A percentile compares a stretch with the other conserved stretches of the same genome.
Conservation (phyloP, 2,888 invertebrate genomes). For the Andrena praecox region DNA sequence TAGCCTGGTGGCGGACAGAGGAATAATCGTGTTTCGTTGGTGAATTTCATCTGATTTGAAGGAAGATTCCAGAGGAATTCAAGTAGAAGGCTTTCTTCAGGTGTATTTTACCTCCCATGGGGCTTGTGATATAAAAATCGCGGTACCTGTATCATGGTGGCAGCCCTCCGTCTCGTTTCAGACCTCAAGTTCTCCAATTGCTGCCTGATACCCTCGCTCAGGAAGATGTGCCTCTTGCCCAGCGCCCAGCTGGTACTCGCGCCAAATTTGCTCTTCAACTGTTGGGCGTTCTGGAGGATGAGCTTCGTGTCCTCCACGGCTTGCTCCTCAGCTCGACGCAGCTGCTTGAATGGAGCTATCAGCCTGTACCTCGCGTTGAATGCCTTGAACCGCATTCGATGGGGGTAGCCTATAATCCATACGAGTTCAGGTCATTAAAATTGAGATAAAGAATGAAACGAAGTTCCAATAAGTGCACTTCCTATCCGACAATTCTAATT, state of each 20-base stretch:
- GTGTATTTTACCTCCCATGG: too few relatives aligned
- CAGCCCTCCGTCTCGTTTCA: slow-evolving; percentile 92
- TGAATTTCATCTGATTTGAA: neutral
- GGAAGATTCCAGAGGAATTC: slow-evolving; percentile 13
- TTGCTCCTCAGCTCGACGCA: slow-evolving; percentile 89
- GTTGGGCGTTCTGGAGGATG: slow-evolving; percentile 90
- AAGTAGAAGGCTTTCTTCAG: too few relatives aligned
- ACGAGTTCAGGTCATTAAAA: slow-evolving; percentile 16
- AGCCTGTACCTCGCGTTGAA: slow-evolving; percentile 95
- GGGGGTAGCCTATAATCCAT: slow-evolving; percentile 90
- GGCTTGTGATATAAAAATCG: too few relatives aligned
- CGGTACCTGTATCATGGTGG: slow-evolving; percentile 90
- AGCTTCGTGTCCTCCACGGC: slow-evolving; percentile 91
- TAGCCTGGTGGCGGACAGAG: slow-evolving; percentile 85
- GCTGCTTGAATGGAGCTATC: slow-evolving; percentile 91
- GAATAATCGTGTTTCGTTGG: neutral
- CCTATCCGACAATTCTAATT: too few relatives aligned
- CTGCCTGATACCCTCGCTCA: slow-evolving; percentile 96
- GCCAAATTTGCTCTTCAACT: slow-evolving; percentile 85
- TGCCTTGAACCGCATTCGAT: slow-evolving; percentile 97
- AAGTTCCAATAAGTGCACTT: too few relatives aligned
- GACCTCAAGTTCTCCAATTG: slow-evolving; percentile 93
- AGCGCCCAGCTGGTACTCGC: slow-evolving; percentile 92
- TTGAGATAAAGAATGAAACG: neutral
- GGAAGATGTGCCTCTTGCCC: slow-evolving; percentile 96